A percentile compares a stretch with the other conserved stretches of the same genome.
These are phyloP conservation scores for Rhorus exstirpatorius DNA, from an alignment of 2,888 invertebrate genomes.

Conservation along the genomic window DNA sequence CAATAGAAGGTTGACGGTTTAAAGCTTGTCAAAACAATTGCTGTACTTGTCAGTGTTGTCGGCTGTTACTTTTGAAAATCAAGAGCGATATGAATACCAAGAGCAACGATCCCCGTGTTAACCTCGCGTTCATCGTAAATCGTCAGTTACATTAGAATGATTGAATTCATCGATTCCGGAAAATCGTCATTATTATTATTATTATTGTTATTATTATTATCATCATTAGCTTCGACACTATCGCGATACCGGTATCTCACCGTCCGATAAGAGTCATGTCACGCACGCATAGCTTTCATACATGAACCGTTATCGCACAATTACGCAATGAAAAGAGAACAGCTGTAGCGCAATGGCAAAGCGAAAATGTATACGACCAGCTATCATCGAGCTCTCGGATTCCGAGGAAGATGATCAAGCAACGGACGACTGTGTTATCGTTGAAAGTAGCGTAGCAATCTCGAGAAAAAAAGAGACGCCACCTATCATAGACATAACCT, in stretches of 20 bases:
- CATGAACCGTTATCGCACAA: no score
- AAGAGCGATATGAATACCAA: no score
- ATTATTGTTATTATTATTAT: no score
- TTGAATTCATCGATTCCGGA: background rate
- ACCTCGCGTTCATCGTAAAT: background rate
- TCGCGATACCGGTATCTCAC: background rate
- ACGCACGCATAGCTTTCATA: no score
- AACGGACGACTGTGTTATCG: background rate
- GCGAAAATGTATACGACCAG: slow-evolving; percentile 56
- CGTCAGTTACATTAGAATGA: background rate
- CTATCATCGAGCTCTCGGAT: slow-evolving; percentile 69
- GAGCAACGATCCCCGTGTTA: no score
- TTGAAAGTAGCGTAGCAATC: background rate
- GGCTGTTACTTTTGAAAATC: no score
- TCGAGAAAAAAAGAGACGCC: background rate
- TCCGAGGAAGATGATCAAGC: slow-evolving; percentile 65
- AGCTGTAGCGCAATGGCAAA: slow-evolving; percentile 48
- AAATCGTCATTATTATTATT: background rate
- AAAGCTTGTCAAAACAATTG: no score
- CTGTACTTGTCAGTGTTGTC: no score
- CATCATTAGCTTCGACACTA: no score
- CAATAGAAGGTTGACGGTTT: no score
- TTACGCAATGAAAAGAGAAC: background rate
- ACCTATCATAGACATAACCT: background rate
- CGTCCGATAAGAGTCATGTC: no score